These are phyloP conservation scores for Aphidius ervi DNA, from an alignment of 1,140 invertebrate genomes.

Conservation along the genomic window DNA sequence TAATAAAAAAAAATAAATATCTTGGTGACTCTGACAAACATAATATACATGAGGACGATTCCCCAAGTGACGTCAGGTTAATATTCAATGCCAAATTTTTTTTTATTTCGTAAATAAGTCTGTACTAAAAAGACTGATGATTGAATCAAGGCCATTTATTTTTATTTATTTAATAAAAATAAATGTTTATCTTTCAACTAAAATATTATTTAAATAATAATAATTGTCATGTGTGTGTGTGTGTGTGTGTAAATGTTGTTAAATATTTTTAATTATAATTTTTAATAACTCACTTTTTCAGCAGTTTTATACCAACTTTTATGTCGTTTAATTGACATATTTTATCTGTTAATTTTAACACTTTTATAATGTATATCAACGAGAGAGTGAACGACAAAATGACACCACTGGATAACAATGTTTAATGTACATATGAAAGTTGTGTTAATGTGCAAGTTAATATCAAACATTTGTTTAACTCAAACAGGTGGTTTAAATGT, in stretches of 20 bases:
- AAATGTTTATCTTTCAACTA: background rate
- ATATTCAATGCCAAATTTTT: constrained; percentile 8
- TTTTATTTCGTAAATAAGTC: background rate
- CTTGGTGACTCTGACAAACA: background rate
- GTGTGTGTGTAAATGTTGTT: too few relatives aligned
- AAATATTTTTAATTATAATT: background rate
- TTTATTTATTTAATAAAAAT: background rate
- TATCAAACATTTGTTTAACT: too few relatives aligned
- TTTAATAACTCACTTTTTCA: constrained; percentile 28
- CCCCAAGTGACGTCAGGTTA: background rate
- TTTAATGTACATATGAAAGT: too few relatives aligned
- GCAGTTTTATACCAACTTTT: constrained; percentile 36
- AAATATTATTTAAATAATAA: too few relatives aligned
- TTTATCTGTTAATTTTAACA: constrained; percentile 16
- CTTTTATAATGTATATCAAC: too few relatives aligned
- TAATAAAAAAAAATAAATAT: background rate
- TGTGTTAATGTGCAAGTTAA: too few relatives aligned
- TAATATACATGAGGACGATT: constrained; percentile 2
- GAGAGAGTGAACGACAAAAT: too few relatives aligned
- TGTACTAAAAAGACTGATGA: background rate
- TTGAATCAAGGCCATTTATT: background rate
- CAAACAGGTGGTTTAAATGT: too few relatives aligned
- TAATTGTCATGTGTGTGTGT: too few relatives aligned
- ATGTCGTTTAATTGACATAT: constrained; percentile 30
- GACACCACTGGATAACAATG: too few relatives aligned